phyloP scores from a whole-genome alignment of 2,797 vertebrate species.

The Clamator glandarius region DNA sequence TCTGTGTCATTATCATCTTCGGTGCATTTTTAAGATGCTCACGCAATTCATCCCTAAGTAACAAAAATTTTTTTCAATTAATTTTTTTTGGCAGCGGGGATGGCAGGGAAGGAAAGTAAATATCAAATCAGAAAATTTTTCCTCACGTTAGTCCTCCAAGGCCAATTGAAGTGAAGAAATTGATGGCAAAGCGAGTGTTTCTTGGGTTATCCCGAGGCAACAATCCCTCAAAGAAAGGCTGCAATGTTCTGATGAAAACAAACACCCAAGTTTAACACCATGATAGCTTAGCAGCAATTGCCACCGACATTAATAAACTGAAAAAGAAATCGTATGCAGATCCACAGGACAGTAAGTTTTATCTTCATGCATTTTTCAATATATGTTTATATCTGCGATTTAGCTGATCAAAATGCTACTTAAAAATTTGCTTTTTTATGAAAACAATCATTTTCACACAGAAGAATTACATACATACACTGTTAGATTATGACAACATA shows the following conservation, averaged over 20 bases:
- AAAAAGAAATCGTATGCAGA: background rate
- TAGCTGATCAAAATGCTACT: background rate
- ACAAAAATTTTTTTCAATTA: background rate
- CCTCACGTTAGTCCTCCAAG: constrained; percentile 97
- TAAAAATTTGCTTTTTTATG: background rate
- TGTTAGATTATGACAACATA: background rate
- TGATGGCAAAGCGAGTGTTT: constrained; percentile 98
- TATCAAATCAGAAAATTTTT: background rate
- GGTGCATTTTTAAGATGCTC: constrained; percentile 98
- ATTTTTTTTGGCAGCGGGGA: accelerated
- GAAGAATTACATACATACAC: background rate
- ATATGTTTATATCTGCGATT: background rate
- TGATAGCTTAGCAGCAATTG: background rate
- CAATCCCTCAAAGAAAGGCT: constrained; percentile 94
- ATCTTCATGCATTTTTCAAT: background rate
- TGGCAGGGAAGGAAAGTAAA: background rate
- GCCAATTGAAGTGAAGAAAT: constrained; percentile 99
- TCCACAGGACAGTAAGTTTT: background rate
- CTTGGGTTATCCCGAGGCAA: constrained; percentile 96
- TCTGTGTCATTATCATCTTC: constrained; percentile 97
- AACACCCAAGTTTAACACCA: background rate
- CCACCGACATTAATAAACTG: background rate
- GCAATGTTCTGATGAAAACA: constrained; percentile 84
- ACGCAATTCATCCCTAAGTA: constrained; percentile 90
- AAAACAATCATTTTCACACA: background rate